Conservation (phyloP, 1,140 invertebrate genomes). For the Frieseomelitta varia region DNA sequence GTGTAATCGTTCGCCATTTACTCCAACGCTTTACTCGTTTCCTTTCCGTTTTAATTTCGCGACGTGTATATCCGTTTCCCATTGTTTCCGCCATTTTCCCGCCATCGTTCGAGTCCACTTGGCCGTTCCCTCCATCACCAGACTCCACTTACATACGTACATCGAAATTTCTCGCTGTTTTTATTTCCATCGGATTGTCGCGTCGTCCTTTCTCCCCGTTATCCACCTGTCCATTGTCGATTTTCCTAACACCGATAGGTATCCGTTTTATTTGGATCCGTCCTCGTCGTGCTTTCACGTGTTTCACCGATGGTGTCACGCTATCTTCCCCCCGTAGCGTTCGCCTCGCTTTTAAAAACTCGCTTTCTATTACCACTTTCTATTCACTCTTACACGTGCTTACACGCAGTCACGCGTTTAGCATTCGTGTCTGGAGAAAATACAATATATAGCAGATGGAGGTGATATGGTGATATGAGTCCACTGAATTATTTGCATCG, state of each 20-base stretch:
- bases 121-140: background rate
- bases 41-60: constrained; percentile 25
- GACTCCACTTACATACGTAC: background rate
- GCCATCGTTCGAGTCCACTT: constrained; percentile 7
- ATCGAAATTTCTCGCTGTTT: constrained; percentile 21
- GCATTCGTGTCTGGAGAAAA: no score
- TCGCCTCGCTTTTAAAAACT: constrained; percentile 11
- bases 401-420: background rate
- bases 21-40: constrained; percentile 4
- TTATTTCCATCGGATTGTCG: constrained; percentile 13
- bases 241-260: constrained; percentile 17
- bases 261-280: constrained; percentile 21
- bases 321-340: background rate
- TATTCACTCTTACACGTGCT: background rate
- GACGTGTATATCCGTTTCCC: background rate
- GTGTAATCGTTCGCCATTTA: constrained; percentile 43
- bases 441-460: no score
- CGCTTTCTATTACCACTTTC: background rate
- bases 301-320: constrained; percentile 1
- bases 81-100: constrained; percentile 1
- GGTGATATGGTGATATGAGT: no score
- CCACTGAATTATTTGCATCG: no score
- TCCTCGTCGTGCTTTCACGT: constrained; percentile 37
- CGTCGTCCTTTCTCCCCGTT: background rate
- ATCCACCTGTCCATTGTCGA: constrained; percentile 12